Evolutionary conservation across 2,113 vertebrate genomes (phyloP).

Genomic region (Neomonachus schauinslandi): DNA sequence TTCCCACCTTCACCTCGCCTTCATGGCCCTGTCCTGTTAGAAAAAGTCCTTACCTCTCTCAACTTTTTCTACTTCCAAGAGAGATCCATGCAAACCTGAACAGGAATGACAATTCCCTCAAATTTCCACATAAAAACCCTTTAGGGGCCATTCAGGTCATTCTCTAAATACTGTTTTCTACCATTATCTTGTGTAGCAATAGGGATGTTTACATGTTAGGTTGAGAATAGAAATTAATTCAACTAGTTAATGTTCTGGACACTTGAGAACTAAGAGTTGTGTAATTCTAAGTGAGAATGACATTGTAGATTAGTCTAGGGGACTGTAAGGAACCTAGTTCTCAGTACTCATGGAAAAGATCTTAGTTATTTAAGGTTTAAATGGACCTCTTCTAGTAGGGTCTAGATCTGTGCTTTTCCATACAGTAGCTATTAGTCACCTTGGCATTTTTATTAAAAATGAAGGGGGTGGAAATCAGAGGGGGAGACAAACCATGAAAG

Average conservation of each 20-base stretch:
- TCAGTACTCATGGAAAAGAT: background rate
- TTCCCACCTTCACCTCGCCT: fast-evolving
- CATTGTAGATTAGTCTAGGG: background rate
- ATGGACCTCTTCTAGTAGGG: background rate
- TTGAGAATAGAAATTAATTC: background rate
- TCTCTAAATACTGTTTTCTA: background rate
- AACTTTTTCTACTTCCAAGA: background rate
- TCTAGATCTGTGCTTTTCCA: background rate
- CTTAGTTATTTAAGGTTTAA: background rate
- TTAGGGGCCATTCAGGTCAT: background rate
- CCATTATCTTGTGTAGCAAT: background rate
- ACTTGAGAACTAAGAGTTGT: background rate
- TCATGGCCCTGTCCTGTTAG: background rate
- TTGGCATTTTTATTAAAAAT: background rate
- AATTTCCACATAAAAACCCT: background rate
- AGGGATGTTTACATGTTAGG: background rate
- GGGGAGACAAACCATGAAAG: too few relatives aligned
- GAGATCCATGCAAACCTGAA: background rate
- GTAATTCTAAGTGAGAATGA: background rate
- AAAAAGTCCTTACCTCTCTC: background rate
- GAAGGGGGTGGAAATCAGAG: too few relatives aligned
- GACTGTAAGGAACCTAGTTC: background rate
- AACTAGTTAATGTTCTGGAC: background rate
- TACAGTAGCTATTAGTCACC: background rate
- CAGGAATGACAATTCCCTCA: background rate